Evolutionary conservation across 2,797 vertebrate genomes (phyloP).

Genomic region (Sylvilagus floridanus): DNA sequence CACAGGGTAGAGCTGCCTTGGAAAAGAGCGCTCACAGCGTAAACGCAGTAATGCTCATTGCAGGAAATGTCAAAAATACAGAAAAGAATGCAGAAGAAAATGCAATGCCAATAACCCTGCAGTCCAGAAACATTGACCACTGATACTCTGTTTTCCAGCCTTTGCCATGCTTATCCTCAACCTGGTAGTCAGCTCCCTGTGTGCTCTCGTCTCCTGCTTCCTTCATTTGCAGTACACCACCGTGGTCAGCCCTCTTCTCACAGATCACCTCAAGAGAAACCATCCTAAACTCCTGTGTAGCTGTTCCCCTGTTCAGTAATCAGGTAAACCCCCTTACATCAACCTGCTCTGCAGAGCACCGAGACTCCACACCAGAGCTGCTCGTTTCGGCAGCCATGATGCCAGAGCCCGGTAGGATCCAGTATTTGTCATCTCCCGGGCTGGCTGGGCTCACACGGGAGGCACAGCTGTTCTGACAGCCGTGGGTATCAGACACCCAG

Average conservation of each 20-base stretch:
- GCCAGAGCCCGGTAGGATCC: not conserved
- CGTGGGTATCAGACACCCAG: no score
- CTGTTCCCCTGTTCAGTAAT: not conserved
- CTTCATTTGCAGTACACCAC: no score
- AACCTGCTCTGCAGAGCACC: not conserved
- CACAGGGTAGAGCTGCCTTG: not conserved
- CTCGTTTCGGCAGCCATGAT: not conserved
- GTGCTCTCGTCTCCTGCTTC: not conserved
- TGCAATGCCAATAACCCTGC: not conserved
- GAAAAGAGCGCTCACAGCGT: fast-evolving
- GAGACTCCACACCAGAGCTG: not conserved
- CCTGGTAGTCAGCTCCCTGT: not conserved
- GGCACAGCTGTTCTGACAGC: no score
- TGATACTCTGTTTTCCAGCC: not conserved
- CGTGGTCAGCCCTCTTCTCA: not conserved
- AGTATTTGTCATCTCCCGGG: no score
- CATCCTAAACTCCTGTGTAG: not conserved
- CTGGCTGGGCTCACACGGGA: not conserved
- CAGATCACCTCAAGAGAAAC: no score
- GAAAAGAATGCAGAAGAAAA: not conserved
- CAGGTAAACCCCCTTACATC: not conserved
- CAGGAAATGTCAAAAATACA: not conserved
- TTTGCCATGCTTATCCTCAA: not conserved
- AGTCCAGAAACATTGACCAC: not conserved
- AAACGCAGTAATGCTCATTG: fast-evolving